Conservation (phyloP, 1,140 invertebrate species). For the Achatina immaculata region DNA sequence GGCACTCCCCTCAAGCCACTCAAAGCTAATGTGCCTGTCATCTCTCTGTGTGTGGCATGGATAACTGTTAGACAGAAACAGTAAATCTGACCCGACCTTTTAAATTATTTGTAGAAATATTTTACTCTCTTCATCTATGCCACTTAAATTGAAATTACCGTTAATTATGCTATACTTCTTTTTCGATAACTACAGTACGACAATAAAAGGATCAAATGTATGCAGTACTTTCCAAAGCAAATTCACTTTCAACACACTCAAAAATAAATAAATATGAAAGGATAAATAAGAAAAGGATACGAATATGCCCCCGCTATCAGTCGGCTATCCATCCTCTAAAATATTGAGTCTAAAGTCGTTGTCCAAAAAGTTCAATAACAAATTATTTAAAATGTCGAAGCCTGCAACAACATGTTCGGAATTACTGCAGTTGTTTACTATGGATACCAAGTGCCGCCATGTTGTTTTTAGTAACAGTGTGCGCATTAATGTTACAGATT, state of each 20-base stretch:
- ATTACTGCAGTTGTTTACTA: slow-evolving; percentile 26
- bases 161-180: neutral
- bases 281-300: slow-evolving; percentile 57
- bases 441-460: slow-evolving; percentile 53
- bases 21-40: no score
- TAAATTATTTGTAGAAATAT: neutral
- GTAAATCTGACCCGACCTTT: no score
- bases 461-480: slow-evolving; percentile 62
- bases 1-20: no score
- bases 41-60: no score
- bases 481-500: slow-evolving; percentile 57
- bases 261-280: no score
- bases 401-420: neutral
- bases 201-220: neutral
- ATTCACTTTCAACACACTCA: neutral
- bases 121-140: neutral
- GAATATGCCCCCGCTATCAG: slow-evolving; percentile 61
- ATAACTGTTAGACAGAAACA: no score
- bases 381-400: neutral
- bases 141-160: neutral
- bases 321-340: slow-evolving; percentile 33
- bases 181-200: neutral
- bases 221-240: neutral
- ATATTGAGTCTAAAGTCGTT: neutral
- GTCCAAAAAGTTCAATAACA: neutral